Evolutionary conservation across 35 echinoderm and acorn worm species (phyloP).

Genomic region (Ptychodera flava): DNA sequence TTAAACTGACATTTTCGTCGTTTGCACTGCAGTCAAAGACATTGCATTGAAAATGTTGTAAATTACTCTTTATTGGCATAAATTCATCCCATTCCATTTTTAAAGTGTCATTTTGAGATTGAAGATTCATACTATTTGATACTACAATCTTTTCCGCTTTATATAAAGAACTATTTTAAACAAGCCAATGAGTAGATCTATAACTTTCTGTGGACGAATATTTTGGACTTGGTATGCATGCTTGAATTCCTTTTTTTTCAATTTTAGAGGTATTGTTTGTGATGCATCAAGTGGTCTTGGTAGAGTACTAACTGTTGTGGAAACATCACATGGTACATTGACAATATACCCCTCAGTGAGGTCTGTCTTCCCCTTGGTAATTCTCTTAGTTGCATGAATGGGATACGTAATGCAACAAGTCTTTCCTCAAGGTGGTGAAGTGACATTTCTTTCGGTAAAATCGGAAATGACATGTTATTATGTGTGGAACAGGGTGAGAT

Average conservation of each 20-base stretch:
- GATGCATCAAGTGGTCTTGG: conserved; percentile 36
- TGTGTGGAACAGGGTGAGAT: not conserved
- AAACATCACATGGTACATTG: conserved; percentile 33
- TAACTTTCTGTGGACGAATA: conserved; percentile 33
- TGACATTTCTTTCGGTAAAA: conserved; percentile 16
- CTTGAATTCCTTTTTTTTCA: conserved; percentile 41
- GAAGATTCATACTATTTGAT: not conserved
- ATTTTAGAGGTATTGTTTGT: conserved; percentile 27
- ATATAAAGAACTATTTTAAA: conserved; percentile 30
- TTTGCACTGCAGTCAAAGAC: not conserved
- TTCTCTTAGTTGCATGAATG: conserved; percentile 57
- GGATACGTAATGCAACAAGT: conserved; percentile 21
- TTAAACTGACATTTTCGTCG: not conserved
- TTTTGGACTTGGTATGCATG: conserved; percentile 23
- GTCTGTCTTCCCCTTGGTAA: conserved; percentile 40
- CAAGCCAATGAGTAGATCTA: conserved; percentile 36
- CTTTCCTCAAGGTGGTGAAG: conserved; percentile 25
- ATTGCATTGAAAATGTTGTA: not conserved
- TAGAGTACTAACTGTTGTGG: conserved; percentile 8
- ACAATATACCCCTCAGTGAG: conserved; percentile 30
- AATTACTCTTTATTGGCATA: not conserved
- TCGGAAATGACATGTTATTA: conserved; percentile 21
- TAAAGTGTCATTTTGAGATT: not conserved
- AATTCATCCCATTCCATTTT: conserved; percentile 19
- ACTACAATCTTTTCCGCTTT: conserved; percentile 16